Evolutionary conservation across 2,797 vertebrate species (phyloP).

Genomic region (Falco columbarius): DNA sequence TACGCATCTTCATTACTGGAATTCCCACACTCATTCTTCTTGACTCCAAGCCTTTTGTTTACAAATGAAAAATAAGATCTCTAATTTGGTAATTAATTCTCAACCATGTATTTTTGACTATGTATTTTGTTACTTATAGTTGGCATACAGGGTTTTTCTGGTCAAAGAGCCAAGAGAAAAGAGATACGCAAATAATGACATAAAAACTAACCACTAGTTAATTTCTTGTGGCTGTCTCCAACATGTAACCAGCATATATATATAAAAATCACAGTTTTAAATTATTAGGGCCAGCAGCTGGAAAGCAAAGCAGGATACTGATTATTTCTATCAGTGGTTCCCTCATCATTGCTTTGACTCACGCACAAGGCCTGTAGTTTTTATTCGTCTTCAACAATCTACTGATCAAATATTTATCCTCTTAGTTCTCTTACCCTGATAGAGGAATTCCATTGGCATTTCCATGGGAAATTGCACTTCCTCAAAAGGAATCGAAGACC

Average conservation of each 20-base stretch:
- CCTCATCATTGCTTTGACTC: neutral
- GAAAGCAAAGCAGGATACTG: neutral
- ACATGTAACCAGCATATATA: neutral
- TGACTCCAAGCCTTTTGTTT: neutral
- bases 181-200: neutral
- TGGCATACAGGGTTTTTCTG: neutral
- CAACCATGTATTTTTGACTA: neutral
- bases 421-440: neutral
- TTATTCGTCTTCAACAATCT: neutral
- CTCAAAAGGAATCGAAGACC: neutral
- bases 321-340: neutral
- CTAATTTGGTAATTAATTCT: neutral
- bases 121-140: neutral
- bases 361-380: neutral
- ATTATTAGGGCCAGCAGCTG: neutral
- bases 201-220: neutral
- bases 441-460: neutral
- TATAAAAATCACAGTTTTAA: neutral
- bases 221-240: neutral
- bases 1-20: neutral
- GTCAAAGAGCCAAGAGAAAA: neutral
- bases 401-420: neutral
- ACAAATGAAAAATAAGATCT: neutral
- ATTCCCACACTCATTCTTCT: neutral
- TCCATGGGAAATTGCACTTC: neutral